Conservation (phyloP, 2,113 vertebrate species). For the Vulpes ferrilata region DNA sequence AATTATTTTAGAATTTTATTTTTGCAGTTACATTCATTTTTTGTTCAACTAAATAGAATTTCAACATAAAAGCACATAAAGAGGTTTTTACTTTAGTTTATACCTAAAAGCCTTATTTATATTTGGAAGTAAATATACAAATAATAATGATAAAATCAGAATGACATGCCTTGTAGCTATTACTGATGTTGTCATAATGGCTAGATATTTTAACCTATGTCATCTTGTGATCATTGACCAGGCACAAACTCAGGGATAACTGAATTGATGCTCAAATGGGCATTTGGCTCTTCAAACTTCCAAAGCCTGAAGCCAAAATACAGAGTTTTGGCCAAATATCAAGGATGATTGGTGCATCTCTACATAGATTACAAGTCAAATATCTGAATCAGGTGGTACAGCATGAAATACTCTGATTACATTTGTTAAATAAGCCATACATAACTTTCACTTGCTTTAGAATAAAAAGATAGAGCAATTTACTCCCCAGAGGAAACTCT, state of each 20-base stretch:
- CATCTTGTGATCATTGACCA: constrained; percentile 7
- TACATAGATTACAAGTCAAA: neutral
- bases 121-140: constrained; percentile 37
- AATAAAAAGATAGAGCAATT: constrained; percentile 36
- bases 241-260: constrained; percentile 24
- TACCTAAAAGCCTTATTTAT: constrained; percentile 41
- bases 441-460: constrained; percentile 60
- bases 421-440: constrained; percentile 36
- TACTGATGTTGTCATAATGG: constrained; percentile 52
- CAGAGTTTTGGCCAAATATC: constrained; percentile 24
- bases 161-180: constrained; percentile 57
- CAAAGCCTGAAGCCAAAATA: neutral
- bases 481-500: constrained; percentile 5
- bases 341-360: neutral
- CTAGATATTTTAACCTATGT: constrained; percentile 8
- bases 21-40: neutral
- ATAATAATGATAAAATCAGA: constrained; percentile 44
- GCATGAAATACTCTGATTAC: constrained; percentile 43
- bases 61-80: constrained; percentile 17
- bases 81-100: constrained; percentile 41
- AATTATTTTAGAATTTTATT: neutral
- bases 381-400: constrained; percentile 42
- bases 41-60: neutral
- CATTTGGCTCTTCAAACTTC: constrained; percentile 51
- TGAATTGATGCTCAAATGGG: constrained; percentile 21